phyloP scores from a whole-genome alignment of 2,797 vertebrate genomes.

The Cirrhinus molitorella region DNA sequence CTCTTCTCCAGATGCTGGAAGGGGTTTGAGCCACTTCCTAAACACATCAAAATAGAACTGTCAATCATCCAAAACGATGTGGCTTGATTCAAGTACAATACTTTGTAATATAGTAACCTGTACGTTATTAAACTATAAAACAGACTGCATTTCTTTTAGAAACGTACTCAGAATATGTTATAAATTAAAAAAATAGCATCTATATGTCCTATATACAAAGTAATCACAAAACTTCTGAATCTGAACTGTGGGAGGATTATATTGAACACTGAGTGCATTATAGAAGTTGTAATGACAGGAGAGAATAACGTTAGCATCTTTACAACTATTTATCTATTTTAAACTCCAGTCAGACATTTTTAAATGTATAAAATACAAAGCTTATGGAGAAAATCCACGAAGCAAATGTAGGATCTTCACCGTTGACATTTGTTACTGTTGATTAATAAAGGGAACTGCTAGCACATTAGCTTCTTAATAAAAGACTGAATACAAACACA shows the following conservation, averaged over 20 bases:
- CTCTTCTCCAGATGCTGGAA: constrained; percentile 99
- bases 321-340: neutral
- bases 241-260: neutral
- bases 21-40: constrained; percentile 96
- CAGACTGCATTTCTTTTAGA: neutral
- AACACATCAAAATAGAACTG: constrained; percentile 19
- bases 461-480: constrained; percentile 9
- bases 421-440: neutral
- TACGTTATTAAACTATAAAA: neutral
- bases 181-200: neutral
- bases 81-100: neutral
- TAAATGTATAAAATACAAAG: neutral
- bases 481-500: neutral
- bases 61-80: neutral
- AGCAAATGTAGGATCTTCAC: neutral
- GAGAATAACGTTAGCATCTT: neutral
- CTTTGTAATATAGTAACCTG: too few species aligned
- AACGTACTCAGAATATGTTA: neutral
- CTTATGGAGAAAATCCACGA: neutral
- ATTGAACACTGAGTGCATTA: too few species aligned
- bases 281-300: too few species aligned
- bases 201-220: too few species aligned
- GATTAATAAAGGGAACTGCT: neutral
- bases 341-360: neutral
- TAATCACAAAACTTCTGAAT: neutral